Evolutionary conservation across 2,888 invertebrate species (phyloP).

Genomic region (Pyrgus malvae): DNA sequence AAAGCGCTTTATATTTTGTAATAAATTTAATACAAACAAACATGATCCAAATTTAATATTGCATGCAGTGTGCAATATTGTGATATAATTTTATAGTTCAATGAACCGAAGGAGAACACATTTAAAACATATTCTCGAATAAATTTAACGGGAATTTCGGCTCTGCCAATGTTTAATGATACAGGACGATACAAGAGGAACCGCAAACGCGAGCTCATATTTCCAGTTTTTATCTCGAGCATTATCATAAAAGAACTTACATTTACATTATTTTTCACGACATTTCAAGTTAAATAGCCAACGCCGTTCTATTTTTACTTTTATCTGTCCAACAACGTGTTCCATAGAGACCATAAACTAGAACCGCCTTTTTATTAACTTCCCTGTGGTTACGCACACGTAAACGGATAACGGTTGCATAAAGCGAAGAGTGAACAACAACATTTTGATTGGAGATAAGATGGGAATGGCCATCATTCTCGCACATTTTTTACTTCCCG

Average conservation of each 20-base stretch:
- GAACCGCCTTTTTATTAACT: conserved; percentile 17
- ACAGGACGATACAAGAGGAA: conserved; percentile 12
- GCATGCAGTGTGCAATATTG: neutral
- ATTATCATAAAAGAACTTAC: conserved; percentile 49
- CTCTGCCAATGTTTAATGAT: conserved; percentile 9
- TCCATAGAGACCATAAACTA: conserved; percentile 25
- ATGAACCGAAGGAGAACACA: neutral
- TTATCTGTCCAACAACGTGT: conserved; percentile 27
- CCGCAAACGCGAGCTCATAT: conserved; percentile 15
- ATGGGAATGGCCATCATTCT: conserved; percentile 30
- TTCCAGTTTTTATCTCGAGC: conserved; percentile 34
- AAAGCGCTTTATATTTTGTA: no score
- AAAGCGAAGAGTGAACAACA: conserved; percentile 30
- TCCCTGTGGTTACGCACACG: conserved; percentile 17
- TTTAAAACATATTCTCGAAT: conserved; percentile 11
- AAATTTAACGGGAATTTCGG: conserved; percentile 14
- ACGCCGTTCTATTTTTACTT: conserved; percentile 40
- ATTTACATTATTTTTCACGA: conserved; percentile 41
- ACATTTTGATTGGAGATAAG: conserved; percentile 34
- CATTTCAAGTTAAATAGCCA: conserved; percentile 40
- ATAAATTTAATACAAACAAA: no score
- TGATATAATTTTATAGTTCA: conserved; percentile 12
- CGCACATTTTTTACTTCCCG: conserved; percentile 12
- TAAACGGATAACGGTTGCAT: conserved; percentile 26
- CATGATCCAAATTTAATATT: no score